Base-by-base conservation (phyloP, 2,113 vertebrate genomes). In the Lasiurus borealis region DNA sequence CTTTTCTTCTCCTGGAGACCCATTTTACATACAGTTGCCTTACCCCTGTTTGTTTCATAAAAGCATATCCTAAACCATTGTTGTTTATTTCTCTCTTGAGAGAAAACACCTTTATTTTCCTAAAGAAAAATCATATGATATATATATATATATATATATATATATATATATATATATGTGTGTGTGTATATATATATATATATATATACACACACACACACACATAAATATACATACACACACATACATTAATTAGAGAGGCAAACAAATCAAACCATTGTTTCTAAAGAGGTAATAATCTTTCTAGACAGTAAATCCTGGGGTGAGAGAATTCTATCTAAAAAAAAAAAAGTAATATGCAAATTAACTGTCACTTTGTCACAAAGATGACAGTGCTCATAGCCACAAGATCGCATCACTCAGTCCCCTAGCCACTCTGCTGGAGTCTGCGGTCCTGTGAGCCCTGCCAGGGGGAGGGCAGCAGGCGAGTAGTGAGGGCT, bases 21-120 rank as follows among this genome's bases (percentile, higher is more conserved):
- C 46, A 96, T 71, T 90, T 64, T 75, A 81, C 95, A 90, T 7
- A 66, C 40, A 40, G 3, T 40, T 75, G 19, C 6, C 2, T 48
- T 75, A 21, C 11, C 36, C 57, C 34, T 95, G 19, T 68, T 85
- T 57, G 80, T 93, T 95, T 75, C 36, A 85, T 81, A 57, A 75
- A 91, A 84, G 8, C 16, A 44, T 34, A 57, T 54, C 57, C 29
- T 93, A 68, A 68, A 83, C 66, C 8, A 93, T 86, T 80, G 78
- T 54, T 66, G n/a, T 85, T 85, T 96, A 90, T 91, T 85, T 92
- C 69, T 95, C 29, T 78, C 50, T 73, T 29, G 44, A 92, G 71
- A 85, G 57, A 76, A 85, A 88, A 44, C 48, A 31, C 11, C 9
- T n/a, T 69, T 86, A 18, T 89, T 95, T 62, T 91, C 31, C n/a